A percentile compares a stretch with the other conserved stretches of the same genome.
These are phyloP conservation scores for Drosophila tanythrix DNA, from an alignment of 2,888 invertebrate species.

Conservation along the genomic window DNA sequence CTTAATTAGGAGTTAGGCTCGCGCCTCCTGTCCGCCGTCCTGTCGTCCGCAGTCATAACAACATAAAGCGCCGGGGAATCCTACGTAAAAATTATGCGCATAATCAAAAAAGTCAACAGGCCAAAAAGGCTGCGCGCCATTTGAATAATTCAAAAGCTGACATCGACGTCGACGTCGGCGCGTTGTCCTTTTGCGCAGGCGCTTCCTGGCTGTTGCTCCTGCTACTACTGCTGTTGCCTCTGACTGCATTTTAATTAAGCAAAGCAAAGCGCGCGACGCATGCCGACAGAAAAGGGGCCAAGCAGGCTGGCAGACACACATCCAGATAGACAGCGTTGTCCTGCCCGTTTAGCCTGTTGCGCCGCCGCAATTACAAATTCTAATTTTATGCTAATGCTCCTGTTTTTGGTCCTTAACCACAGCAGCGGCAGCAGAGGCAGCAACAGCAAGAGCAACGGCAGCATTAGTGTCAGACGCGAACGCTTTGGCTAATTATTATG, in stretches of 20 bases:
- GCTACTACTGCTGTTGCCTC: not conserved
- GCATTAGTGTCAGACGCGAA: constrained; percentile 56
- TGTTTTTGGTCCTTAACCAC: constrained; percentile 59
- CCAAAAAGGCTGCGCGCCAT: constrained; percentile 72
- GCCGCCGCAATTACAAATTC: constrained; percentile 84
- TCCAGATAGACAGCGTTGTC: constrained; percentile 14
- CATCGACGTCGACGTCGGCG: constrained; percentile 23
- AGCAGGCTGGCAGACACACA: constrained; percentile 41
- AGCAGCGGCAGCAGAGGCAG: constrained; percentile 2
- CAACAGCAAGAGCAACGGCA: not conserved
- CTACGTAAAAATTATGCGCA: constrained; percentile 81
- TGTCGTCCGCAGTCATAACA: constrained; percentile 58
- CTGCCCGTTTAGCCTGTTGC: constrained; percentile 70
- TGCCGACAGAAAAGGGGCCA: constrained; percentile 57
- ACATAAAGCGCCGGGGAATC: constrained; percentile 30
- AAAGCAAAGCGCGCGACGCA: constrained; percentile 71
- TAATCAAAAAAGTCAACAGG: constrained; percentile 81
- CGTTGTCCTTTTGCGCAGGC: constrained; percentile 78
- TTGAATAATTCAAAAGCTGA: constrained; percentile 82
- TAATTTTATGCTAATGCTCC: constrained; percentile 83
- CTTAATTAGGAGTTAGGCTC: constrained; percentile 69
- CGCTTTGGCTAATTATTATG: constrained; percentile 75
- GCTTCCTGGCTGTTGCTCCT: constrained; percentile 45
- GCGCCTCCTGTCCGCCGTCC: constrained; percentile 21
- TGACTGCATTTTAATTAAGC: constrained; percentile 80